Percentiles rank a stretch among this genome's conserved stretches.
phyloP scores from a whole-genome alignment of 2,113 vertebrate species.

The Entomyzon cyanotis region DNA sequence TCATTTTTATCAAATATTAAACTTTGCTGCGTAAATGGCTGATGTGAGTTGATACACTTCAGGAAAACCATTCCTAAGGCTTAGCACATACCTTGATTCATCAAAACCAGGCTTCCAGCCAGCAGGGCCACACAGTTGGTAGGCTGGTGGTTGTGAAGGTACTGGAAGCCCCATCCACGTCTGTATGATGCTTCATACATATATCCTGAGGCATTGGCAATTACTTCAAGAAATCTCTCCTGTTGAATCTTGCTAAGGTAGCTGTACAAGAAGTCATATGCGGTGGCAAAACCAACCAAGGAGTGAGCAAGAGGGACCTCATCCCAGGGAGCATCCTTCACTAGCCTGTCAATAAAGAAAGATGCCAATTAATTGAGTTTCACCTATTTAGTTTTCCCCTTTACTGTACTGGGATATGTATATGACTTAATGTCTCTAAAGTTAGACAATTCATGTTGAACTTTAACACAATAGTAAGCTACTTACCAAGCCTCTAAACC shows the following conservation, averaged over 20 bases:
- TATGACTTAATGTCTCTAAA: not conserved
- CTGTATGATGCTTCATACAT: slow-evolving; percentile 96
- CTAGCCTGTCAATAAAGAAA: slow-evolving; percentile 83
- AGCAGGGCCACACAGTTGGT: slow-evolving; percentile 98
- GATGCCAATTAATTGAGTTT: not conserved
- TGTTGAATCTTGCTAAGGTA: slow-evolving; percentile 90
- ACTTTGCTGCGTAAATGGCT: not conserved
- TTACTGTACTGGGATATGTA: not conserved
- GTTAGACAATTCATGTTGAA: not conserved
- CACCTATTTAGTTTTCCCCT: not conserved
- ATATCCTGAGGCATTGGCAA: slow-evolving; percentile 89
- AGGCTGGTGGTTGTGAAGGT: slow-evolving; percentile 98
- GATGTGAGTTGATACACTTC: not conserved
- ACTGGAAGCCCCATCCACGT: slow-evolving; percentile 97
- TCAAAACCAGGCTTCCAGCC: slow-evolving; percentile 91
- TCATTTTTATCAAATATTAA: not conserved
- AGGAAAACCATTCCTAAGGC: not conserved
- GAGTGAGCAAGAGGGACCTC: slow-evolving; percentile 96
- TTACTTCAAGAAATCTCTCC: slow-evolving; percentile 93
- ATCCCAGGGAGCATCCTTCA: slow-evolving; percentile 97
- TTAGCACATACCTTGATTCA: slow-evolving; percentile 90
- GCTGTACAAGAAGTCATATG: slow-evolving; percentile 94
- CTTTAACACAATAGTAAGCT: not conserved
- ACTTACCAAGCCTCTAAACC: not conserved
- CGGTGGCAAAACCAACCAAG: slow-evolving; percentile 95